Evolutionary conservation across 2,797 vertebrate genomes (phyloP).

Genomic region (Diglossa cyanea): DNA sequence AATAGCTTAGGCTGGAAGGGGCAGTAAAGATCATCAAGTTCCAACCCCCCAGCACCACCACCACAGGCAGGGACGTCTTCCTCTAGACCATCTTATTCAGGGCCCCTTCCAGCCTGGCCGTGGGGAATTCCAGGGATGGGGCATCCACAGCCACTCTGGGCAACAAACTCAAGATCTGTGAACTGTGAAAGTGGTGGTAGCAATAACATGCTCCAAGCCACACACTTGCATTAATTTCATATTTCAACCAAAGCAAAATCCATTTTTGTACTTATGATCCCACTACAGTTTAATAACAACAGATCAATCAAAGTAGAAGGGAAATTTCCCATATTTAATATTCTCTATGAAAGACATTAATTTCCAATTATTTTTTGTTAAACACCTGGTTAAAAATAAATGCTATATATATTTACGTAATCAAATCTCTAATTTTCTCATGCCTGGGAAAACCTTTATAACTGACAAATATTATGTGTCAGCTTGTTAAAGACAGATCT

Average conservation of each 20-base stretch:
- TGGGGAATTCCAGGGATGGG: background rate
- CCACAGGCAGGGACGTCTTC: background rate
- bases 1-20: background rate
- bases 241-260: background rate
- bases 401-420: background rate
- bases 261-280: background rate
- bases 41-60: background rate
- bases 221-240: background rate
- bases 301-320: background rate
- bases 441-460: background rate
- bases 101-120: background rate
- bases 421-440: background rate
- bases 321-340: background rate
- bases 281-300: background rate
- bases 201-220: background rate
- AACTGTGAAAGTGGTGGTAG: background rate
- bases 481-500: background rate
- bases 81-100: background rate
- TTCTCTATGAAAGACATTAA: background rate
- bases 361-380: background rate
- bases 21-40: background rate
- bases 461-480: background rate
- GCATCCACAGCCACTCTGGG: background rate
- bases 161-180: background rate
- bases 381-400: background rate